Evolutionary conservation across 2,888 invertebrate species (phyloP).

Genomic region (Cantharis nigra): DNA sequence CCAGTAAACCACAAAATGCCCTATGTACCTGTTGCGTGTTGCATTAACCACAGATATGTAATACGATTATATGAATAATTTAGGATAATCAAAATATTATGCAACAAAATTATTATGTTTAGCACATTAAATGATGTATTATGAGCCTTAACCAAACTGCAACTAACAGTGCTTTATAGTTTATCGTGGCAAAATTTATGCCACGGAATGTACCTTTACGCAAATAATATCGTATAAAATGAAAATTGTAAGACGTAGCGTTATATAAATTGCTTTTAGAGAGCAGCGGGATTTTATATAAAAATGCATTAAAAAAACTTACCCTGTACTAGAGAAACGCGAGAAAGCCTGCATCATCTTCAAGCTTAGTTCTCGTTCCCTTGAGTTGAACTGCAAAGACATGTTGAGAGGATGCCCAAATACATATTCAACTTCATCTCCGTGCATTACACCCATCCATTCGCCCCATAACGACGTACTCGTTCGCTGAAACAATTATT

Average conservation of each 20-base stretch:
- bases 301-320: slow-evolving; percentile 52
- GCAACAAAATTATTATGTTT: background rate
- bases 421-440: slow-evolving; percentile 96
- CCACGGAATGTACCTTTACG: background rate
- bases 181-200: background rate
- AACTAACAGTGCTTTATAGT: background rate
- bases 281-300: background rate
- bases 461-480: slow-evolving; percentile 94
- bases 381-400: slow-evolving; percentile 82
- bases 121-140: background rate
- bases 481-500: slow-evolving; percentile 71
- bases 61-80: slow-evolving; percentile 8
- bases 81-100: slow-evolving; percentile 1
- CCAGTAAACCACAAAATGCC: slow-evolving; percentile 29
- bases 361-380: slow-evolving; percentile 84
- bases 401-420: slow-evolving; percentile 94
- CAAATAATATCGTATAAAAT: background rate
- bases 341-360: slow-evolving; percentile 93
- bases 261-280: background rate
- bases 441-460: slow-evolving; percentile 99
- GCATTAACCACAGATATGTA: slow-evolving; percentile 12
- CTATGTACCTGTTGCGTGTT: slow-evolving; percentile 34
- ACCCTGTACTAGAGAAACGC: slow-evolving; percentile 94
- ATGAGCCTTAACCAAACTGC: background rate
- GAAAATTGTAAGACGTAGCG: background rate